Evolutionary conservation across 2,113 vertebrate species (phyloP).

Genomic region (Crotalus helleri): DNA sequence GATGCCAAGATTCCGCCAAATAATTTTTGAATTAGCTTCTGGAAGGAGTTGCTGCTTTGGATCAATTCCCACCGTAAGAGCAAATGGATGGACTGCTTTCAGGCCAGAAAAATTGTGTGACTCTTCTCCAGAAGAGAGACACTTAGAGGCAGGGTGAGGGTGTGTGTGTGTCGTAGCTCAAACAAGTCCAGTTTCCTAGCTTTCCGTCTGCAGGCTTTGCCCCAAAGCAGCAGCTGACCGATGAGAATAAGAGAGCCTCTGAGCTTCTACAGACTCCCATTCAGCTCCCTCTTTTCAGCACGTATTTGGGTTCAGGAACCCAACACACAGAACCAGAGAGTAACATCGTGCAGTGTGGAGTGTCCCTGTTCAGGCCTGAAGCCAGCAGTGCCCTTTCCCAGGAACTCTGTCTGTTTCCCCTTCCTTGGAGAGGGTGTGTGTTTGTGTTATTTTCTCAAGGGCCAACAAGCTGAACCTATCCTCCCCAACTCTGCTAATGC

Average conservation of each 20-base stretch:
- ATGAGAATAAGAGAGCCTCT: not conserved
- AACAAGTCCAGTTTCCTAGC: not conserved
- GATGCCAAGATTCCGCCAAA: not conserved
- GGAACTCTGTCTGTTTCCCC: not conserved
- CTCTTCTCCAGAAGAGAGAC: not conserved
- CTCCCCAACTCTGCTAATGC: not conserved
- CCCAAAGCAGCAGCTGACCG: not conserved
- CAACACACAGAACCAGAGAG: not conserved
- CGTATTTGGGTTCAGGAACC: not conserved
- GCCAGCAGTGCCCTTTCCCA: not conserved
- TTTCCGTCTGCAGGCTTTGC: not conserved
- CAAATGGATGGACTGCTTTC: not conserved
- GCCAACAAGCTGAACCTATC: not conserved
- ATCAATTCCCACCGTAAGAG: not conserved
- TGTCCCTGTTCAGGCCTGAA: not conserved
- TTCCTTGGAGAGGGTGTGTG: not conserved
- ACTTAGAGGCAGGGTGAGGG: not conserved
- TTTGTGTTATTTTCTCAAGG: not conserved
- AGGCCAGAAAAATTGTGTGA: not conserved
- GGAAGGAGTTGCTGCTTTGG: not conserved
- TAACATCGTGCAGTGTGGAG: not conserved
- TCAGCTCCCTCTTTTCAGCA: not conserved
- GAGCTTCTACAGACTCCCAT: not conserved
- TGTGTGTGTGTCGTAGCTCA: not conserved
- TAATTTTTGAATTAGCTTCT: constrained; percentile 21